Evolutionary conservation across 2,888 invertebrate species (phyloP), one percentile per base, ranked within the genome.

Genomic region (Arge pagana): DNA sequence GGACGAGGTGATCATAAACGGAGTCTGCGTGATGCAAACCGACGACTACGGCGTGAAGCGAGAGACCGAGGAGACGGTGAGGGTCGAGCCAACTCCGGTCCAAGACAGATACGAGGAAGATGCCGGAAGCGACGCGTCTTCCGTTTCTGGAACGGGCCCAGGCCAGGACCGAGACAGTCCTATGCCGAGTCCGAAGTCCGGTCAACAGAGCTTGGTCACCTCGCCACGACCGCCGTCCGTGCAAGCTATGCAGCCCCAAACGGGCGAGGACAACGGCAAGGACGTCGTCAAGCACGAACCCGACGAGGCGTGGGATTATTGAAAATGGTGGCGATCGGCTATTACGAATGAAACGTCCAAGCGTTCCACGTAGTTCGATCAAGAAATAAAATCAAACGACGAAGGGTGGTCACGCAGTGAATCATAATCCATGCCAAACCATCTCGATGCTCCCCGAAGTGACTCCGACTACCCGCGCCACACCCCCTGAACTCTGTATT

Each of bases 1-100:
- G 6, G 88, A 88, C 67, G 92, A 92, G 71, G 91, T 93, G 19
- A 93, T 94, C 68, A 93, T 94, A 65, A 95, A 95, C 71, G 95
- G 95, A 1, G 94, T 95, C 19, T 94, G 94, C 72, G 93, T 94
- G 4, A 91, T 93, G 90, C 86, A 90, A 63, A 87, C 89, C 53
- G 89, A 88, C 62, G 89, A 90, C 72, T 89, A 88, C 72, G 78
- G 74, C 1, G 78, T 77, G 2, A 76, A 74, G 54, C 63, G 73
- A 13, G 79, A 78, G 57, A 68, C 84, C 19, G 86, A 87, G 73
- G 86, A 88, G 69, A 89, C 89, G 3, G 85, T 89, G 50, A 83
- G 86, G 21, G 86, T 89, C 42, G 91, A 91, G 73, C 89, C 89
- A 1, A 86, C 87, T 16, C 86, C 90, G 2, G 88, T 86, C 18